phyloP scores from a whole-genome alignment of 2,113 vertebrate genomes.

The Peromyscus leucopus region DNA sequence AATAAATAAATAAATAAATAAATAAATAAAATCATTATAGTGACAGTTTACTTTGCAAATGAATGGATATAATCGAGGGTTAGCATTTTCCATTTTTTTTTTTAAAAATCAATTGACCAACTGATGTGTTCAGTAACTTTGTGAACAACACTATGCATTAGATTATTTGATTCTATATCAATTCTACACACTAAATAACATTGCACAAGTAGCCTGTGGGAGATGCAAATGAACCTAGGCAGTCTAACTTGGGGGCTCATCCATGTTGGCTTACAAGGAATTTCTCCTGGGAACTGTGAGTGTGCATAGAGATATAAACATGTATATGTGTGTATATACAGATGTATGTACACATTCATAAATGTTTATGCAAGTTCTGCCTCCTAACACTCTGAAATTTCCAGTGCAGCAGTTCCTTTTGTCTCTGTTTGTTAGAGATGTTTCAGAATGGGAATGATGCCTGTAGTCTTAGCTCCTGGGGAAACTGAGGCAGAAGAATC shows the following conservation, averaged over 20 bases:
- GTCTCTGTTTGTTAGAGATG: background rate
- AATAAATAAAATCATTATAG: background rate
- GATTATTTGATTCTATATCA: slow-evolving; percentile 4
- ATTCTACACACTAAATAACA: background rate
- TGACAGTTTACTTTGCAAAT: slow-evolving; percentile 16
- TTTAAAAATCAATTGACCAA: background rate
- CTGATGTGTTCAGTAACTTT: background rate
- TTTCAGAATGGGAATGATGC: background rate
- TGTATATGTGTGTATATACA: too few species aligned
- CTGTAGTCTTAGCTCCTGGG: background rate
- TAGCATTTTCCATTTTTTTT: background rate
- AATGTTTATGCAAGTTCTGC: background rate
- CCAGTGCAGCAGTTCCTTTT: background rate
- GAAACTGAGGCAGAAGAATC: background rate
- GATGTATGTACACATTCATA: background rate
- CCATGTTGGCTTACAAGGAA: background rate
- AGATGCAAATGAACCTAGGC: background rate
- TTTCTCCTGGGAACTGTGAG: background rate
- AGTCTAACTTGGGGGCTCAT: background rate
- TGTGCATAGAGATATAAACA: background rate
- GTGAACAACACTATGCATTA: background rate
- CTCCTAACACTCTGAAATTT: background rate
- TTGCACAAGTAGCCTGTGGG: background rate
- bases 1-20: too few species aligned
- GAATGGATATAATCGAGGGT: background rate